Evolutionary conservation across 2,888 invertebrate genomes (phyloP).

Genomic region (Perizoma flavofasciatum): DNA sequence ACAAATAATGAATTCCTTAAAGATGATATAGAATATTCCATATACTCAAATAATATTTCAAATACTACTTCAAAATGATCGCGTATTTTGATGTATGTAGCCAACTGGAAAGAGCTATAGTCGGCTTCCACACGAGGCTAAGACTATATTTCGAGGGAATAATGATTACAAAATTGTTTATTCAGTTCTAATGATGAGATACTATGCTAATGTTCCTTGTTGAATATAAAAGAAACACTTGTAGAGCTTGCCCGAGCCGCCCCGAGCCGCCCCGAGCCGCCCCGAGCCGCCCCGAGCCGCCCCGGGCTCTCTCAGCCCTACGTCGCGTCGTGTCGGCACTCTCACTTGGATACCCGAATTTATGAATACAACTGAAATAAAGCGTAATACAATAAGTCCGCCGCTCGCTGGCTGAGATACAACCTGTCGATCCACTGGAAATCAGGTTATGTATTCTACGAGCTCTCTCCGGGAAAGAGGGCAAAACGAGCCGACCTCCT

Average conservation of each 20-base stretch:
- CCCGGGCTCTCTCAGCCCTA: no score
- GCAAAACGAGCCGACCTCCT: neutral
- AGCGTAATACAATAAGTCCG: conserved; percentile 21
- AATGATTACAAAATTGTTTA: no score
- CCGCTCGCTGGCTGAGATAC: conserved; percentile 7
- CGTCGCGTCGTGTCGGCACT: neutral
- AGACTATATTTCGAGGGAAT: no score
- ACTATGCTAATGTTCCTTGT: conserved; percentile 13
- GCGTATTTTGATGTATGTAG: no score
- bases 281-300: no score
- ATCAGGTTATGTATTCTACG: conserved; percentile 1
- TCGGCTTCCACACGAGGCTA: neutral
- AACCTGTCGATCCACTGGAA: conserved; percentile 11
- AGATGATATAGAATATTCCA: no score
- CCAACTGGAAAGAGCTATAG: no score
- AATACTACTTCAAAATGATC: no score
- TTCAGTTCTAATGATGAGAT: no score
- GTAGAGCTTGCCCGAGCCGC: conserved; percentile 1
- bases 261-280: no score
- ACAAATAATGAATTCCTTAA: no score
- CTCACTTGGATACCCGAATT: neutral
- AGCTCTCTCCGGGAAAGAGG: neutral
- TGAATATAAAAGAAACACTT: conserved; percentile 19
- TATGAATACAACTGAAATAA: conserved; percentile 28
- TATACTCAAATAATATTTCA: no score